Percentiles rank a stretch among this genome's conserved stretches.
These are phyloP conservation scores for Tachina fera DNA, from an alignment of 2,888 invertebrate genomes.

Conservation along the genomic window DNA sequence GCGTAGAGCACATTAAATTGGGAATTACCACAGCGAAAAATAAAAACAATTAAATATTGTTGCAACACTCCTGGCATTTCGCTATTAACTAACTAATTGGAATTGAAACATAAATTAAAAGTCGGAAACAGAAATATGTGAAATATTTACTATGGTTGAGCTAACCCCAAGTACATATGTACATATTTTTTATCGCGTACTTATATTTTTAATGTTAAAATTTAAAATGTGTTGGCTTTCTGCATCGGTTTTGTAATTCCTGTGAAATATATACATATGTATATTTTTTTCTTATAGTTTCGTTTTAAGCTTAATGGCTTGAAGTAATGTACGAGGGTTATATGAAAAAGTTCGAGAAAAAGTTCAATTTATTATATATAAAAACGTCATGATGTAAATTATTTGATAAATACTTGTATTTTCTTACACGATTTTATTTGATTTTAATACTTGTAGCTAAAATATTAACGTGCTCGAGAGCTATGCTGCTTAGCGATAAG, in stretches of 20 bases:
- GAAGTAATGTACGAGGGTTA: slow-evolving; percentile 13
- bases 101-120: slow-evolving; percentile 83
- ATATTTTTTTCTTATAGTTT: not conserved
- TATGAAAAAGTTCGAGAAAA: not conserved
- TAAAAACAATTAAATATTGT: slow-evolving; percentile 49
- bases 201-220: slow-evolving; percentile 36
- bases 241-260: slow-evolving; percentile 44
- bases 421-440: too few species aligned
- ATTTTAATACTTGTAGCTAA: too few species aligned
- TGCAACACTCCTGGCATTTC: slow-evolving; percentile 38
- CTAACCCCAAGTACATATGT: not conserved
- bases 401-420: too few species aligned
- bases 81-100: slow-evolving; percentile 79
- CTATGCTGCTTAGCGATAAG: too few species aligned
- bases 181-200: slow-evolving; percentile 25
- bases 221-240: slow-evolving; percentile 40
- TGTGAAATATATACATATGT: not conserved
- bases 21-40: slow-evolving; percentile 13
- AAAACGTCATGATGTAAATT: too few species aligned
- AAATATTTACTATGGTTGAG: slow-evolving; percentile 42
- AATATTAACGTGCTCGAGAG: too few species aligned
- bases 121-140: slow-evolving; percentile 77
- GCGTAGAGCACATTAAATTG: slow-evolving; percentile 31
- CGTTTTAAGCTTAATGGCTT: slow-evolving; percentile 24
- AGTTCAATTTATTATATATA: not conserved